Conservation (phyloP, 2,113 vertebrate species). For the Sula dactylatra region DNA sequence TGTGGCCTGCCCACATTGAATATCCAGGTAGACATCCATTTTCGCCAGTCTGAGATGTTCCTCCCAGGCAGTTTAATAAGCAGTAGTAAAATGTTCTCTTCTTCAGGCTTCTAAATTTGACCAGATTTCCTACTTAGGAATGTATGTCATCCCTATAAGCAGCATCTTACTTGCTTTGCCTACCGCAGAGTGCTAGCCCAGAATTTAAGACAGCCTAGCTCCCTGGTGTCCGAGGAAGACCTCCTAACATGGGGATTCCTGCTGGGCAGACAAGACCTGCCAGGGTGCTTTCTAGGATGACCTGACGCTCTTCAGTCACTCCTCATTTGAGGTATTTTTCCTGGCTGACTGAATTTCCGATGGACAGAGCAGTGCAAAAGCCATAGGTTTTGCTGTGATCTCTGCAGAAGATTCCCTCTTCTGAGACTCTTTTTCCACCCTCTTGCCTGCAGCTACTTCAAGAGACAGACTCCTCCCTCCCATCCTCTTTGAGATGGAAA, state of each 20-base stretch:
- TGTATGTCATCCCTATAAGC: not conserved
- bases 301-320: no score
- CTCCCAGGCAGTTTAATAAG: not conserved
- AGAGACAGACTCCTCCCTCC: constrained; percentile 28
- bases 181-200: not conserved
- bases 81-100: not conserved
- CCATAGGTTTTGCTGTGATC: constrained; percentile 9
- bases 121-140: not conserved
- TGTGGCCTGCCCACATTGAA: not conserved
- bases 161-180: not conserved
- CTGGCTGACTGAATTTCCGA: constrained; percentile 19
- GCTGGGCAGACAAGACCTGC: not conserved
- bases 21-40: not conserved
- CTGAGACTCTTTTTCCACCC: constrained; percentile 23
- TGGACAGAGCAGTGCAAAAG: not conserved
- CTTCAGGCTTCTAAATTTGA: not conserved
- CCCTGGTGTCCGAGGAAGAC: not conserved
- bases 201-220: not conserved
- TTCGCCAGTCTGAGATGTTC: not conserved
- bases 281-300: not conserved
- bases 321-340: not conserved
- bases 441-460: constrained; percentile 40
- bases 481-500: constrained; percentile 49
- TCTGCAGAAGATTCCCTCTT: constrained; percentile 43
- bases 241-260: not conserved